phyloP scores from a whole-genome alignment of 2,113 vertebrate species.

The Peromyscus polionotus region DNA sequence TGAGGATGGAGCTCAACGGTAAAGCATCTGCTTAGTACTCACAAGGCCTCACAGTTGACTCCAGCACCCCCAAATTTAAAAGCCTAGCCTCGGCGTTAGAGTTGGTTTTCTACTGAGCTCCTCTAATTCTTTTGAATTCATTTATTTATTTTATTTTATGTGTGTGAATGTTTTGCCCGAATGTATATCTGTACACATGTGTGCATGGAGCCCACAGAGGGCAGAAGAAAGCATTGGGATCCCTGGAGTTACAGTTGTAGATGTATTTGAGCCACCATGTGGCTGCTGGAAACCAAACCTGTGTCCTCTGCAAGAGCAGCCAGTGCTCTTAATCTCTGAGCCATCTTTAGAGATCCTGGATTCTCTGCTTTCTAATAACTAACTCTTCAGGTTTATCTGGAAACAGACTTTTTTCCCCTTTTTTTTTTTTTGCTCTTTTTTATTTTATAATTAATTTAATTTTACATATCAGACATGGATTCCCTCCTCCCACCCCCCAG shows the following conservation, averaged over 20 bases:
- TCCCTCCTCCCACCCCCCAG: no score
- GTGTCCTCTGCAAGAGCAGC: no score
- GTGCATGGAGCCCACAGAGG: background rate
- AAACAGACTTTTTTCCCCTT: background rate
- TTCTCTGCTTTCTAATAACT: background rate
- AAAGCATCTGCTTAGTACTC: no score
- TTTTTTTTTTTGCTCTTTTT: no score
- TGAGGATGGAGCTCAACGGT: background rate
- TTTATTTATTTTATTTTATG: background rate
- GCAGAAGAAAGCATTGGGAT: background rate
- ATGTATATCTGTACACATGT: background rate
- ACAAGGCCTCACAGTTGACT: no score
- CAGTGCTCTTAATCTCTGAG: background rate
- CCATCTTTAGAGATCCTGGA: background rate
- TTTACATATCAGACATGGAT: no score
- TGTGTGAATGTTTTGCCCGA: no score
- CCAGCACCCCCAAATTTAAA: background rate
- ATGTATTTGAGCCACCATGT: background rate
- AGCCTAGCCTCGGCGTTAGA: background rate
- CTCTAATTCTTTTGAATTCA: background rate
- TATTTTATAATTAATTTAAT: no score
- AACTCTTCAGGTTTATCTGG: background rate
- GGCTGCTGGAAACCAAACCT: background rate
- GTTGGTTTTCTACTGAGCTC: background rate
- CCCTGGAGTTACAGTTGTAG: background rate